Base-by-base conservation (phyloP, 2,888 invertebrate species). In the Sarcophaga caerulescens region DNA sequence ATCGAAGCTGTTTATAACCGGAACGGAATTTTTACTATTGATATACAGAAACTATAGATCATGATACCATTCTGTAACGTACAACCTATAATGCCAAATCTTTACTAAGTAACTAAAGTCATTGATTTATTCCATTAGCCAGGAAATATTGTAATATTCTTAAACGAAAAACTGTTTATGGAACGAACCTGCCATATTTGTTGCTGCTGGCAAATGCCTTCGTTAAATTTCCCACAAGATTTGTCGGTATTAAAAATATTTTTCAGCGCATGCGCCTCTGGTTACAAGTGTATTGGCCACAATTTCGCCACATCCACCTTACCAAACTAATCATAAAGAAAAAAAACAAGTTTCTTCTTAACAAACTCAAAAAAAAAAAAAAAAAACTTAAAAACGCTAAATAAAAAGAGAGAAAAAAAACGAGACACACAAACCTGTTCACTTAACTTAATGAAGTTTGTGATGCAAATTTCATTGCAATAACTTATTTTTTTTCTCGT, bases 391-490 rank as follows among this genome's bases (percentile, higher is more conserved):
- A 60, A 77, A 62, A 77, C 4, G 11, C 21, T 75, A 75, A 35
- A 63, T 63, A 76, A 57, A 57, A 23, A 63, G 57, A 21, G 21
- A 44, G 3, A 70, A 45, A 77, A 69, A 77, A 68, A 57, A 66
- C 14, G 52, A 52, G 19, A 57, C 21, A n/a, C 47, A 69, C 68
- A 82, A 84, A 84, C 83, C 83, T 69, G 83, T 84, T 84, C 74
- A 84, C 69, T 84, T 83, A 69, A 73, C 73, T 78, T 78, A 68
- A 74, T 84, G 69, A 69, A 74, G 73, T 79, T 84, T 84, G 78
- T 74, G 78, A 84, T 84, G 83, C 83, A 84, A 84, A 84, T 84
- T 84, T 84, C 78, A 69, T 79, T 84, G 78, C 83, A 84, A 78
- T 79, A 78, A 83, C 52, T 83, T 83, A 83, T 78, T 62, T 62